Evolutionary conservation across 2,888 invertebrate genomes (phyloP), one percentile per base, ranked within the genome.

Genomic region (Drosophila tanythrix): DNA sequence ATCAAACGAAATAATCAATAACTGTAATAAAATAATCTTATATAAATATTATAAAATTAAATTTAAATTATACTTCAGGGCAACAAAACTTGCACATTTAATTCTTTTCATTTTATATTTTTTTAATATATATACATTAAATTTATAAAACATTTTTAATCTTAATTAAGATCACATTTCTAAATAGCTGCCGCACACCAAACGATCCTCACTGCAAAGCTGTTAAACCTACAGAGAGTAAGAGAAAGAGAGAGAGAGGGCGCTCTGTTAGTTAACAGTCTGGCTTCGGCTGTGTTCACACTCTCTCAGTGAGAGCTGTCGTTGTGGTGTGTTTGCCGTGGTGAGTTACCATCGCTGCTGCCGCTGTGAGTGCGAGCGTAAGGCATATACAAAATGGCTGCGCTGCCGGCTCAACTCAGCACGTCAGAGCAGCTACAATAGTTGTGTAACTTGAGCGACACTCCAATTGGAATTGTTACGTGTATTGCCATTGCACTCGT

Each of bases 381-480:
- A 52, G 48, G 33, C 65, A 71, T 29, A 76, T 79, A 79, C 80
- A 79, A 79, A 79, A 79, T 79, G 78, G 78, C 78, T 79, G 62
- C 63, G 25, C 36, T 46, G 11, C 21, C 33, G 11, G 43, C 25
- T 11, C 7, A 40, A 25, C 25, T n/a, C 18, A 15, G 21, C 60
- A 60, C 7, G 71, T 57, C 21, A 59, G 76, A 80, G 69, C 29
- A 72, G 80, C 46, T 57, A 25, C 18, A 72, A 57, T 48, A 71
- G 78, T 50, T 63, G 10, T 29, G 10, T 25, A 35, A 29, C 27
- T 18, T 29, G 5, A 56, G 6, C 73, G 31, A 81, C n/a, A 79
- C 40, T 87, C 87, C 88, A 89, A 88, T 87, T 84, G 85, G 88
- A 88, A 76, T 61, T 15, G 18, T 11, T 29, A 6, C 1, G 46